Conservation (phyloP, 2,113 vertebrate species). For the Nerophis ophidion region DNA sequence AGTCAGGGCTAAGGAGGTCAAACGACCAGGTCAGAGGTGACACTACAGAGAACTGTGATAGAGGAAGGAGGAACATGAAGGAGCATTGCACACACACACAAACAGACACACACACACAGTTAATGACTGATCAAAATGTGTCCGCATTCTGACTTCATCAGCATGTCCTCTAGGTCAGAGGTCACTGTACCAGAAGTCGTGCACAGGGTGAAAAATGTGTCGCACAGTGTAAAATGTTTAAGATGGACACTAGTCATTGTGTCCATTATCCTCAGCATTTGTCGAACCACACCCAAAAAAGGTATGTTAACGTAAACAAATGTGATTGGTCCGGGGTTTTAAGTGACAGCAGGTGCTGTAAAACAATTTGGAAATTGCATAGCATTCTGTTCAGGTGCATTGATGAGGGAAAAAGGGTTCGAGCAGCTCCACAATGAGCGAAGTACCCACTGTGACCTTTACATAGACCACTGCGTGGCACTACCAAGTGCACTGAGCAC, state of each 20-base stretch:
- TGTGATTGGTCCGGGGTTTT: slow-evolving; percentile 17
- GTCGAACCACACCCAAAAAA: no score
- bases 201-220: neutral
- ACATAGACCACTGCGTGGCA: no score
- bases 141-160: slow-evolving; percentile 8
- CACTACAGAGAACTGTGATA: slow-evolving; percentile 35
- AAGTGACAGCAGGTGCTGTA: slow-evolving; percentile 29
- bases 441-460: no score
- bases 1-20: slow-evolving; percentile 39
- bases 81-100: neutral
- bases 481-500: no score
- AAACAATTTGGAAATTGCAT: slow-evolving; percentile 21
- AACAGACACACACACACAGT: slow-evolving; percentile 20
- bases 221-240: no score
- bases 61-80: slow-evolving; percentile 28
- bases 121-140: slow-evolving; percentile 25
- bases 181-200: slow-evolving; percentile 26
- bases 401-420: slow-evolving; percentile 38
- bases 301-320: no score
- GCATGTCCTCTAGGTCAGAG: neutral
- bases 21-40: slow-evolving; percentile 49
- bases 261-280: slow-evolving; percentile 1
- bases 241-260: neutral
- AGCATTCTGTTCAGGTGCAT: neutral
- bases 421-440: slow-evolving; percentile 13